Percentiles rank a stretch among this genome's conserved stretches.
phyloP scores from a whole-genome alignment of 2,888 invertebrate species.

The Drosophila sordidula region DNA sequence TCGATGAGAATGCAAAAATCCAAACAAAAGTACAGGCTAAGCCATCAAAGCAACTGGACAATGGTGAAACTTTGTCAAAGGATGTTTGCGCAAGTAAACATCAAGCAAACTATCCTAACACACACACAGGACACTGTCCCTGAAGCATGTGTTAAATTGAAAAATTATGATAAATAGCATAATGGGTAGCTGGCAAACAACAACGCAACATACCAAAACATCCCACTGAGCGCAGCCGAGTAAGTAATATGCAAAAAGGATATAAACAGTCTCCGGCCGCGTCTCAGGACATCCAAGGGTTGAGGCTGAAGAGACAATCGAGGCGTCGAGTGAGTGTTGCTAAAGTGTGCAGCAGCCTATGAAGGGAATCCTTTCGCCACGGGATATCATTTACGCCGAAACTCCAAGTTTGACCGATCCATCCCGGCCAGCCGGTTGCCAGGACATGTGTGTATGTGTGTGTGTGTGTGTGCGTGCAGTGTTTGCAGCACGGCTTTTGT shows the following conservation, averaged over 20 bases:
- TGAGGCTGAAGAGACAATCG: constrained; percentile 61
- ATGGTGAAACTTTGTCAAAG: constrained; percentile 80
- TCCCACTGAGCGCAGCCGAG: constrained; percentile 62
- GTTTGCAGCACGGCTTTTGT: constrained; percentile 61
- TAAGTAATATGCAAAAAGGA: constrained; percentile 70
- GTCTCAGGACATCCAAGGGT: constrained; percentile 61
- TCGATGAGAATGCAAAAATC: constrained; percentile 83
- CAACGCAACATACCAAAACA: constrained; percentile 54
- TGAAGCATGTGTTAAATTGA: constrained; percentile 81
- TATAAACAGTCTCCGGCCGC: constrained; percentile 53
- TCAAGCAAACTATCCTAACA: constrained; percentile 54
- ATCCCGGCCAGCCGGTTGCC: constrained; percentile 48
- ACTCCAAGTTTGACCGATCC: constrained; percentile 74
- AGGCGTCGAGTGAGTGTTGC: constrained; percentile 66
- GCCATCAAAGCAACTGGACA: constrained; percentile 78
- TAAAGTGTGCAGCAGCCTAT: constrained; percentile 69
- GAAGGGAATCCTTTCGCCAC: constrained; percentile 83
- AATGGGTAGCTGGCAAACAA: constrained; percentile 67
- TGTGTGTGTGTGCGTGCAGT: constrained; percentile 30
- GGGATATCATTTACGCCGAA: constrained; percentile 83
- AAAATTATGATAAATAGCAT: constrained; percentile 85
- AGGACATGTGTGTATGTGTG: constrained; percentile 26
- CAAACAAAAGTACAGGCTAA: constrained; percentile 54
- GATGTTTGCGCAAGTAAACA: constrained; percentile 79
- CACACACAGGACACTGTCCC: constrained; percentile 27